Conservation (phyloP, 2,888 invertebrate genomes). For the Elegia similella region DNA sequence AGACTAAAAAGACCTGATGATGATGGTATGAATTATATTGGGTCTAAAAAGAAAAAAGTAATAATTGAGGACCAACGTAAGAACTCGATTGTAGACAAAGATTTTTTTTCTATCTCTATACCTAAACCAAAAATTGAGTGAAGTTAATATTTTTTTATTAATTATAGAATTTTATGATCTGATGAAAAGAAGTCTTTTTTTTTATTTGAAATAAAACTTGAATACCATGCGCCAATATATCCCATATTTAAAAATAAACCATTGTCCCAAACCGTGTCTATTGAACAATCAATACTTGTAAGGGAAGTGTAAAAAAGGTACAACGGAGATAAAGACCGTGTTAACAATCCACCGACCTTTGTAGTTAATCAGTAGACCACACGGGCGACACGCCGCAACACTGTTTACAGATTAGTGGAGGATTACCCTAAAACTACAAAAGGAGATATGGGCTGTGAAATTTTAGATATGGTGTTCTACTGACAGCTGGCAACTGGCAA, state of each 20-base stretch:
- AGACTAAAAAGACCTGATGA: no score
- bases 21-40: no score
- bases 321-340: slow-evolving; percentile 26
- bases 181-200: no score
- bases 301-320: slow-evolving; percentile 33
- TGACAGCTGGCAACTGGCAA: slow-evolving; percentile 13
- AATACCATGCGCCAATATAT: no score
- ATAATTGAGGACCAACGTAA: no score
- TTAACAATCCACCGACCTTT: slow-evolving; percentile 37
- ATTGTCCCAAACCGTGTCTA: neutral
- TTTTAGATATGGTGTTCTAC: slow-evolving; percentile 1
- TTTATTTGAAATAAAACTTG: no score
- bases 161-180: no score
- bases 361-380: slow-evolving; percentile 46
- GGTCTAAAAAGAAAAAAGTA: no score
- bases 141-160: no score
- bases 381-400: slow-evolving; percentile 30
- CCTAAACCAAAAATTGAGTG: no score
- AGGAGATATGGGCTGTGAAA: slow-evolving; percentile 10
- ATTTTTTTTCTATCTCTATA: no score
- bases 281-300: slow-evolving; percentile 8
- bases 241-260: neutral
- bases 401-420: slow-evolving; percentile 36
- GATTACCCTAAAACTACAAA: slow-evolving; percentile 16
- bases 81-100: no score